These are phyloP conservation scores for Erebia aethiops DNA, from an alignment of 2,888 invertebrate species.

Conservation along the genomic window DNA sequence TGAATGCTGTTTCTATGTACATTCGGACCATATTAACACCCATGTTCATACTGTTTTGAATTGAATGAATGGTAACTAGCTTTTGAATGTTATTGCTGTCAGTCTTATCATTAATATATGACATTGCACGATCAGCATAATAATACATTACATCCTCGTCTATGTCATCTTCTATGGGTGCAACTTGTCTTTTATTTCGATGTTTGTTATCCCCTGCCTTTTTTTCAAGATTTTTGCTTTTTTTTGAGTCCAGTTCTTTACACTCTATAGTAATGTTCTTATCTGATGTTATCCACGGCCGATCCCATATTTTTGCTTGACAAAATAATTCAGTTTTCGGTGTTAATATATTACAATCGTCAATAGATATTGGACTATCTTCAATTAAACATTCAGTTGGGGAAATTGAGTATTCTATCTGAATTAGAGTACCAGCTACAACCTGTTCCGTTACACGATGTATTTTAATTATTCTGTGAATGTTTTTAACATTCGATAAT, in stretches of 20 bases:
- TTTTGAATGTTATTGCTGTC: slow-evolving; percentile 62
- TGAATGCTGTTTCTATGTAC: slow-evolving; percentile 66
- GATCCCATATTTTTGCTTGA: slow-evolving; percentile 43
- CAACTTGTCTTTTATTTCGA: slow-evolving; percentile 50
- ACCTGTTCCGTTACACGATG: slow-evolving; percentile 73
- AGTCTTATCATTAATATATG: slow-evolving; percentile 54
- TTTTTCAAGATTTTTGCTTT: slow-evolving; percentile 23
- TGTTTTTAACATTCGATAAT: slow-evolving; percentile 52
- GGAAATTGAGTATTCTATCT: slow-evolving; percentile 46
- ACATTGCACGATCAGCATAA: slow-evolving; percentile 61
- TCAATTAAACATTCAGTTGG: slow-evolving; percentile 39
- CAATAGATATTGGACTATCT: slow-evolving; percentile 30
- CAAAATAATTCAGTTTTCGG: slow-evolving; percentile 44
- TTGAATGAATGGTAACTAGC: slow-evolving; percentile 59
- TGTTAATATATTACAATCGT: slow-evolving; percentile 47
- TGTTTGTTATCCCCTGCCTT: slow-evolving; percentile 30
- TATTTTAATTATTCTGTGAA: slow-evolving; percentile 57
- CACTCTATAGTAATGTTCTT: slow-evolving; percentile 45
- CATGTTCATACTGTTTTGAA: slow-evolving; percentile 57
- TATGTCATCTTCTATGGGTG: slow-evolving; percentile 50
- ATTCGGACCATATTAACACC: slow-evolving; percentile 56
- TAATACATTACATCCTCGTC: slow-evolving; percentile 64
- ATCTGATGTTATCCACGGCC: slow-evolving; percentile 38
- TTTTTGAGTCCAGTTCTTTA: slow-evolving; percentile 32
- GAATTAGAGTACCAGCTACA: slow-evolving; percentile 76